Percentiles rank a stretch among this genome's conserved stretches.
phyloP scores from a whole-genome alignment of 2,888 invertebrate genomes.

The Pycnomerus fuliginosus region DNA sequence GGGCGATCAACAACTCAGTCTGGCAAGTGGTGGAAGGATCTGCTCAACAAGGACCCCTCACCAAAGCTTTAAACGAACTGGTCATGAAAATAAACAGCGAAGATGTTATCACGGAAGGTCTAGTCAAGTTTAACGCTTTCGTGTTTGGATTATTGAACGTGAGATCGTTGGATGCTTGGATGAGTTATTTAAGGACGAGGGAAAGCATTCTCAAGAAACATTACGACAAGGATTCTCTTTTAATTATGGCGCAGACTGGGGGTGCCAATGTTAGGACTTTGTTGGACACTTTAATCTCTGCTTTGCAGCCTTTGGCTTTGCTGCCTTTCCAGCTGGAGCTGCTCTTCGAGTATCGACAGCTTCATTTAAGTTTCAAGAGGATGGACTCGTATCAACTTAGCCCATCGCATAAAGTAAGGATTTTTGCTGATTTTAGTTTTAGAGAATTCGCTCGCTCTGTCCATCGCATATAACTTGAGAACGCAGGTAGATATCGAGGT shows the following conservation, averaged over 20 bases:
- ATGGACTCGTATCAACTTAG: conserved; percentile 56
- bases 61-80: conserved; percentile 79
- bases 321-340: conserved; percentile 81
- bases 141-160: conserved; percentile 83
- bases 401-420: conserved; percentile 45
- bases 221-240: conserved; percentile 73
- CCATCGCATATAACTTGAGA: no score
- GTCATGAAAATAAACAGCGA: conserved; percentile 81
- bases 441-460: no score
- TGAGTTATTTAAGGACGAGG: conserved; percentile 80
- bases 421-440: conserved; percentile 1
- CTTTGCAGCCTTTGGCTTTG: conserved; percentile 76
- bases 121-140: conserved; percentile 87
- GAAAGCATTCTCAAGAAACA: conserved; percentile 80
- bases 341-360: conserved; percentile 73
- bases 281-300: conserved; percentile 72
- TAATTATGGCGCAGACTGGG: conserved; percentile 63
- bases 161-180: conserved; percentile 87
- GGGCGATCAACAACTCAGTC: conserved; percentile 80
- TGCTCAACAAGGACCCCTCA: conserved; percentile 82
- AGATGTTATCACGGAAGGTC: conserved; percentile 78
- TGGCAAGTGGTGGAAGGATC: conserved; percentile 90
- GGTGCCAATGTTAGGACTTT: conserved; percentile 62
- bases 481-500: no score
- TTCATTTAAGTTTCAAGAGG: conserved; percentile 73